Percentiles rank a stretch among this genome's conserved stretches.
Evolutionary conservation across 2,888 invertebrate genomes (phyloP).

Genomic region (Sesamia inferens): DNA sequence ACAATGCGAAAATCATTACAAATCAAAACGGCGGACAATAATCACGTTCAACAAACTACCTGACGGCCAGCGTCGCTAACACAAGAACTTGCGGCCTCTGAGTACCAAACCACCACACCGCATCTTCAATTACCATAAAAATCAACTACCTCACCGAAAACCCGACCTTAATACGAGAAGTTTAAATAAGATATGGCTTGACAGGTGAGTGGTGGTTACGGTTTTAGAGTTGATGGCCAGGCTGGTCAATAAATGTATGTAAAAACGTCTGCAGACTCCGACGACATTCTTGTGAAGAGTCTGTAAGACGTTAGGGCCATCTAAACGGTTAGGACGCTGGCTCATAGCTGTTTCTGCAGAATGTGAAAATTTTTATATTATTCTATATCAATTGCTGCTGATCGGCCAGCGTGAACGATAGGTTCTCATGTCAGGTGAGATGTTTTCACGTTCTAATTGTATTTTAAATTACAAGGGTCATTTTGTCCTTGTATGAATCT

Average conservation of each 20-base stretch:
- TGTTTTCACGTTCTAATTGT: constrained; percentile 53
- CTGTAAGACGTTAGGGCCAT: constrained; percentile 75
- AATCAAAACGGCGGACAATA: constrained; percentile 63
- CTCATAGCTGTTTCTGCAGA: constrained; percentile 38
- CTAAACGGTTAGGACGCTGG: constrained; percentile 77
- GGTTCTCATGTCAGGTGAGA: constrained; percentile 35
- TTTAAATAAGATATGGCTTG: constrained; percentile 31
- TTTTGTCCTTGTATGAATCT: constrained; percentile 36
- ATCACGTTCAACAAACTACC: constrained; percentile 64
- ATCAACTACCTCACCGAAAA: constrained; percentile 32
- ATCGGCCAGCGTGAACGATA: constrained; percentile 10
- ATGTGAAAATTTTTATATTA: constrained; percentile 49
- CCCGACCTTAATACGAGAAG: background rate
- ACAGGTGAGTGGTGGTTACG: constrained; percentile 39
- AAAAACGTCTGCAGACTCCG: constrained; percentile 84
- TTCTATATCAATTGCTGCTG: constrained; percentile 41
- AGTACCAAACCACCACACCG: constrained; percentile 59
- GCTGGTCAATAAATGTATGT: constrained; percentile 83
- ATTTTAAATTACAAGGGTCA: constrained; percentile 27
- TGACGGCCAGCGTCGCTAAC: constrained; percentile 59
- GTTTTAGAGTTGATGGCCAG: constrained; percentile 17
- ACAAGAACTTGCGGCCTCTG: constrained; percentile 63
- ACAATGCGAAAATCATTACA: constrained; percentile 66
- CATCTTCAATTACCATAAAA: constrained; percentile 18
- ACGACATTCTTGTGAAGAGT: constrained; percentile 81